phyloP scores from a whole-genome alignment of 1,140 invertebrate genomes.

The Bombus affinis region DNA sequence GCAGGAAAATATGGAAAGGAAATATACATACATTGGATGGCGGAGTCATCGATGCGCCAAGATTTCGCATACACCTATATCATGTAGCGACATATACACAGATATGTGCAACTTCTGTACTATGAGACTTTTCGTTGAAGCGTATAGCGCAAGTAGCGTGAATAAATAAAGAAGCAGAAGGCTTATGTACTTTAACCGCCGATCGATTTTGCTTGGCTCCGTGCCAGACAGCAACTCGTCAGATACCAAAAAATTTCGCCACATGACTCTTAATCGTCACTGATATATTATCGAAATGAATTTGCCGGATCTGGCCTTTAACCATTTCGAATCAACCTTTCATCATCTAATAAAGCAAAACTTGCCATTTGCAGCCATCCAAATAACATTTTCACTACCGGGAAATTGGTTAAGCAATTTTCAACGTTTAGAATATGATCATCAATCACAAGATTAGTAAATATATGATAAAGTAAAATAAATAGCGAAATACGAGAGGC shows the following conservation, averaged over 20 bases:
- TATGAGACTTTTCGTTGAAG: background rate
- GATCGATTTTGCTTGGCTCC: constrained; percentile 69
- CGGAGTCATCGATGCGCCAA: background rate
- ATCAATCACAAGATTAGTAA: too few relatives aligned
- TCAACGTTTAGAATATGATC: too few relatives aligned
- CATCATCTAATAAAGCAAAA: too few relatives aligned
- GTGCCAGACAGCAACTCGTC: constrained; percentile 63
- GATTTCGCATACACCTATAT: background rate
- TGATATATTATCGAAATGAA: constrained; percentile 24
- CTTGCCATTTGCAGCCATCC: too few relatives aligned
- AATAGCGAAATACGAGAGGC: too few relatives aligned
- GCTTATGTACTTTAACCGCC: constrained; percentile 54
- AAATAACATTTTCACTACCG: too few relatives aligned
- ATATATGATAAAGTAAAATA: too few relatives aligned
- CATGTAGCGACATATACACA: background rate
- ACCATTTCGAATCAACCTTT: background rate
- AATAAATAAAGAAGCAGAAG: constrained; percentile 68
- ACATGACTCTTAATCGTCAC: constrained; percentile 23
- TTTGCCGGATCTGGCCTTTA: background rate
- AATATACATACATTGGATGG: background rate
- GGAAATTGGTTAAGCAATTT: too few relatives aligned
- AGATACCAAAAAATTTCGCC: constrained; percentile 66
- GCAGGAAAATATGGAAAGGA: background rate
- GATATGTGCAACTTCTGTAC: constrained; percentile 12
- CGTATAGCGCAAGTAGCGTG: constrained; percentile 48